phyloP scores from a whole-genome alignment of 2,888 invertebrate genomes.

The Cephalotes varians region DNA sequence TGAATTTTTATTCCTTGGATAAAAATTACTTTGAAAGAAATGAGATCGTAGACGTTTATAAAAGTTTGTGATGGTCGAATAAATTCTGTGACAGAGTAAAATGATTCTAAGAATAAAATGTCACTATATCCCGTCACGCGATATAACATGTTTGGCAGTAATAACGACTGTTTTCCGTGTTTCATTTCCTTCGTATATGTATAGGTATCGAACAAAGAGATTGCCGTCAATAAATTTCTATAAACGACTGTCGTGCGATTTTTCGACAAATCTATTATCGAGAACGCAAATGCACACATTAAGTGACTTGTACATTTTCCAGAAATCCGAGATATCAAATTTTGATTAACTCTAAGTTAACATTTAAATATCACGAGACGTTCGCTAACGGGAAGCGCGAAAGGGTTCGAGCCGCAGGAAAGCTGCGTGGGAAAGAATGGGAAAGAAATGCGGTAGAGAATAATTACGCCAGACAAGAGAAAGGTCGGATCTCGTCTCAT shows the following conservation, averaged over 20 bases:
- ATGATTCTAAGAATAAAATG: conserved; percentile 53
- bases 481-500: conserved; percentile 59
- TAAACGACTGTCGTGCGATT: background rate
- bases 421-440: conserved; percentile 38
- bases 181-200: background rate
- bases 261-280: background rate
- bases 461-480: conserved; percentile 64
- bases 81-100: conserved; percentile 22
- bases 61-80: conserved; percentile 12
- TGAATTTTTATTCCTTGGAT: background rate
- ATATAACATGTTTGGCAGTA: conserved; percentile 50
- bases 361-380: conserved; percentile 18
- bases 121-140: conserved; percentile 63
- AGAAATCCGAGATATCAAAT: background rate
- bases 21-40: background rate
- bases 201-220: background rate
- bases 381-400: background rate
- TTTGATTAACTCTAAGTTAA: background rate
- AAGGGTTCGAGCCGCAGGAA: conserved; percentile 8
- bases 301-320: background rate
- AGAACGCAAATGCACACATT: background rate
- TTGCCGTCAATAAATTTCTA: background rate
- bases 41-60: background rate
- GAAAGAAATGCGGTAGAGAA: conserved; percentile 52
- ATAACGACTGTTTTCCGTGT: conserved; percentile 34